A percentile compares a stretch with the other conserved stretches of the same genome.
These are phyloP conservation scores for Cynopterus sphinx DNA, from an alignment of 2,797 vertebrate species.

Conservation along the genomic window DNA sequence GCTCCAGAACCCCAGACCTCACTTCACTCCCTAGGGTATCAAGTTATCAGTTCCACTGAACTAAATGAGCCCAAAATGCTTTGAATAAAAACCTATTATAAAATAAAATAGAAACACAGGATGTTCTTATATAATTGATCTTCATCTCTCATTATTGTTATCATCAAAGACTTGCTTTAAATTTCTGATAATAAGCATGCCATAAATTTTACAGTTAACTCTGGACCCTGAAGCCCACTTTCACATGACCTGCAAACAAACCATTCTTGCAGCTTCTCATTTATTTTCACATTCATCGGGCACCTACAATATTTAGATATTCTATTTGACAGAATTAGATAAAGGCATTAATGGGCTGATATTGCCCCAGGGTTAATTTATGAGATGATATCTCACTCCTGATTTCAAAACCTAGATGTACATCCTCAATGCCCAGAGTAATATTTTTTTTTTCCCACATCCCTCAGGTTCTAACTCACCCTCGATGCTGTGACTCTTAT, in stretches of 20 bases:
- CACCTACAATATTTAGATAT: neutral
- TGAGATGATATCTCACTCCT: neutral
- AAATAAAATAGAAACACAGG: neutral
- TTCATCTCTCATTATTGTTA: neutral
- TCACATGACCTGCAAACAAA: neutral
- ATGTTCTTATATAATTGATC: neutral
- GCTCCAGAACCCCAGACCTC: neutral
- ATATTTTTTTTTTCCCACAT: neutral
- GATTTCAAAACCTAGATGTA: rapidly evolving
- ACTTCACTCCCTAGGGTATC: neutral
- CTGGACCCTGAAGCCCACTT: neutral
- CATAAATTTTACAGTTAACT: neutral
- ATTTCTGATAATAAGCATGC: neutral
- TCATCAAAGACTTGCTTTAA: neutral
- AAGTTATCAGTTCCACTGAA: neutral
- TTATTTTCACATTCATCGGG: neutral
- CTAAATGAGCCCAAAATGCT: neutral
- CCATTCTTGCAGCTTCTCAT: neutral
- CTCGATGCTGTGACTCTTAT: neutral
- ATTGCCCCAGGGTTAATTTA: neutral
- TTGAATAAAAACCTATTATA: neutral
- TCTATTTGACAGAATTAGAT: neutral
- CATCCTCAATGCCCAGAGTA: too few species aligned
- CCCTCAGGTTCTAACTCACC: neutral
- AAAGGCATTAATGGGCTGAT: neutral